These are phyloP conservation scores for Myotis lucifugus DNA, from an alignment of 2,113 vertebrate genomes.

Conservation along the genomic window DNA sequence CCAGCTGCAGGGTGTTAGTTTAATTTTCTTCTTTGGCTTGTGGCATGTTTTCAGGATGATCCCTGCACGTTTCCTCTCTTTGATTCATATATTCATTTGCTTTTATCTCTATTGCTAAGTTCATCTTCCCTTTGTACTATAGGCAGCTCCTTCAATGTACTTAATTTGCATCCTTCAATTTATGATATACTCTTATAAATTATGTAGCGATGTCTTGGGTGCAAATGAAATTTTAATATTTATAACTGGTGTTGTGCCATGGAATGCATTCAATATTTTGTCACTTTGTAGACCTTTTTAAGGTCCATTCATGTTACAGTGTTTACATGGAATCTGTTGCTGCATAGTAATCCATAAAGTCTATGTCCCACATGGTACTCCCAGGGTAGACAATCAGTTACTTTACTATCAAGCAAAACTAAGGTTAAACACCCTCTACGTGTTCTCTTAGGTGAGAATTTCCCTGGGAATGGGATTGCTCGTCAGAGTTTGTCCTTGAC, in stretches of 20 bases:
- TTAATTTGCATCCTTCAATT: not conserved
- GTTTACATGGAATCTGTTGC: not conserved
- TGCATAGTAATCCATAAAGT: not conserved
- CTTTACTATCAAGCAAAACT: not conserved
- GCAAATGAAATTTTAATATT: conserved; percentile 1
- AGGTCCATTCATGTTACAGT: not conserved
- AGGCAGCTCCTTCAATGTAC: not conserved
- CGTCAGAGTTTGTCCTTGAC: not conserved
- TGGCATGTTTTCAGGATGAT: not conserved
- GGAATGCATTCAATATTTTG: not conserved
- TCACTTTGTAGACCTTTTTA: not conserved
- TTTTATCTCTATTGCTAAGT: not conserved
- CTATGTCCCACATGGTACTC: not conserved
- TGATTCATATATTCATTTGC: not conserved
- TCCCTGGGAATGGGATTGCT: not conserved
- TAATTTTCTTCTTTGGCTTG: not conserved
- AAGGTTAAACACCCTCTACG: not conserved
- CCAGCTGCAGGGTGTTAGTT: not conserved
- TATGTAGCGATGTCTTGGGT: not conserved
- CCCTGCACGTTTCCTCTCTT: not conserved
- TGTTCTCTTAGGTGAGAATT: not conserved
- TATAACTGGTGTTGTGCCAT: not conserved
- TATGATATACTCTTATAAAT: not conserved
- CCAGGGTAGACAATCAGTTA: not conserved
- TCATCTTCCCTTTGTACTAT: not conserved